Conservation (phyloP, 2,888 invertebrate species). For the Drosophila parthenogenetica region DNA sequence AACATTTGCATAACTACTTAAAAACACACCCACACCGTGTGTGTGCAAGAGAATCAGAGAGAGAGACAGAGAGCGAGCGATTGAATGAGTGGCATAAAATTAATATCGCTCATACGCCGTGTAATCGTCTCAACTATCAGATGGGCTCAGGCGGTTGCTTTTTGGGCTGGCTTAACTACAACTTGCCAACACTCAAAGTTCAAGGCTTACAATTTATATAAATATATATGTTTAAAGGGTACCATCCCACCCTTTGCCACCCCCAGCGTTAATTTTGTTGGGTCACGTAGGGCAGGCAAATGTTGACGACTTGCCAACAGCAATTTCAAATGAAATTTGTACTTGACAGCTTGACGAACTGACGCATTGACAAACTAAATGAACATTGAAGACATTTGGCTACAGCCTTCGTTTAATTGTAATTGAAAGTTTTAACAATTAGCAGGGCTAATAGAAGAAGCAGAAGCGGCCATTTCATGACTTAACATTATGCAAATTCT, state of each 20-base stretch:
- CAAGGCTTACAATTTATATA: conserved; percentile 59
- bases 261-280: conserved; percentile 53
- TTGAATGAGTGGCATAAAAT: conserved; percentile 50
- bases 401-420: conserved; percentile 33
- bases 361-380: conserved; percentile 26
- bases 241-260: conserved; percentile 9
- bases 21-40: conserved; percentile 25
- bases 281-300: conserved; percentile 68
- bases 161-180: conserved; percentile 3
- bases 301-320: conserved; percentile 60
- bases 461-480: conserved; percentile 3
- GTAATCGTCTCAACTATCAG: conserved; percentile 49
- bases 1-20: conserved; percentile 74
- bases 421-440: conserved; percentile 74
- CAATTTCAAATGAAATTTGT: conserved; percentile 65
- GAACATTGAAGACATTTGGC: conserved; percentile 47
- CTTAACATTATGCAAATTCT: conserved; percentile 31
- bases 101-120: conserved; percentile 70
- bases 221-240: conserved; percentile 3
- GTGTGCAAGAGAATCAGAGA: background rate
- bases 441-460: conserved; percentile 36
- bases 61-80: background rate
- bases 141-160: conserved; percentile 33
- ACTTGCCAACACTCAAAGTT: conserved; percentile 54
- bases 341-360: conserved; percentile 50